phyloP scores from a whole-genome alignment of 2,888 invertebrate species.

The Quadroppia sp. region DNA sequence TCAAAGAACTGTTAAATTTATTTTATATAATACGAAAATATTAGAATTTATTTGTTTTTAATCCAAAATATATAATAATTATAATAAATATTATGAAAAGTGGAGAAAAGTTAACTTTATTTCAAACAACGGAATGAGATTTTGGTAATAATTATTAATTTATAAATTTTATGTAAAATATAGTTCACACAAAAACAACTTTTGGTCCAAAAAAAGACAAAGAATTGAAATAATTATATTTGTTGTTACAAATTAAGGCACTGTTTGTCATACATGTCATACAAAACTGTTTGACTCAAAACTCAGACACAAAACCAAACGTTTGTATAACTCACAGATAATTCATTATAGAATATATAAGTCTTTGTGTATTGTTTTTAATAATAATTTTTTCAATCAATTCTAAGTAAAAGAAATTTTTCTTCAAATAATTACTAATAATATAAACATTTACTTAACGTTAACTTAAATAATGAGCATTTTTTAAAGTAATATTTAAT shows the following conservation, averaged over 20 bases:
- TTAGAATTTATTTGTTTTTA: too few species aligned
- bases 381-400: too few species aligned
- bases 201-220: slow-evolving; percentile 1
- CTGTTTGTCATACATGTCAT: too few species aligned
- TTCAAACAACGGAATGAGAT: neutral
- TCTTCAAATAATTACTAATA: too few species aligned
- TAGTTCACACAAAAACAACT: neutral
- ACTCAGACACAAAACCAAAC: too few species aligned
- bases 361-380: too few species aligned
- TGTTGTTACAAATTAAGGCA: neutral
- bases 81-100: slow-evolving; percentile 8
- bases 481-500: slow-evolving; percentile 9
- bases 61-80: neutral
- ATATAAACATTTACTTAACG: slow-evolving; percentile 4
- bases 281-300: too few species aligned
- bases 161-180: neutral
- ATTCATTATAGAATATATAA: too few species aligned
- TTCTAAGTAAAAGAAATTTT: too few species aligned
- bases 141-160: neutral
- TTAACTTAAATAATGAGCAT: slow-evolving; percentile 16
- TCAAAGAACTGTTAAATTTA: neutral
- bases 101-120: neutral
- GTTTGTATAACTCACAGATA: neutral
- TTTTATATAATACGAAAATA: neutral
- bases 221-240: neutral